Percentiles rank a stretch among this genome's conserved stretches.
Evolutionary conservation across 2,797 vertebrate genomes (phyloP).

Genomic region (Lithobates sylvaticus): DNA sequence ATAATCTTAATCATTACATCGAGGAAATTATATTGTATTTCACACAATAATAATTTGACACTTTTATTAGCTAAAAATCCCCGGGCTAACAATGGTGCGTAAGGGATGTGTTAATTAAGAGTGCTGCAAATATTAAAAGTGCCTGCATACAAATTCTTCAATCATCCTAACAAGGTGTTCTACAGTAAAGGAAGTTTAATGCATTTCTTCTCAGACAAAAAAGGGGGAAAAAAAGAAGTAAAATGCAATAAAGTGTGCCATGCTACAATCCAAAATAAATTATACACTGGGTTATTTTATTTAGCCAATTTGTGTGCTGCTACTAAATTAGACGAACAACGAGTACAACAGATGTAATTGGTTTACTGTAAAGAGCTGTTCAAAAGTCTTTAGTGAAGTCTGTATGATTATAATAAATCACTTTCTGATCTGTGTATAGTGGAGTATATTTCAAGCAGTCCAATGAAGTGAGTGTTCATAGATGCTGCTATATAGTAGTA

Average conservation of each 20-base stretch:
- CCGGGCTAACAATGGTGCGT: conserved; percentile 69
- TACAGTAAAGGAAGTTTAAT: conserved; percentile 54
- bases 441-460: background rate
- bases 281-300: conserved; percentile 55
- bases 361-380: conserved; percentile 51
- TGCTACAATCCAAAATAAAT: conserved; percentile 54
- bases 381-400: conserved; percentile 34
- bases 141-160: conserved; percentile 70
- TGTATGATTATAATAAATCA: conserved; percentile 39
- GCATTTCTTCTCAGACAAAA: conserved; percentile 50
- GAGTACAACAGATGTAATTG: conserved; percentile 51
- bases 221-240: conserved; percentile 15
- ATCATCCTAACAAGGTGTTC: conserved; percentile 66
- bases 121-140: conserved; percentile 72
- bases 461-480: background rate
- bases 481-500: background rate
- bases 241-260: conserved; percentile 51
- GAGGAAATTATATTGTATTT: conserved; percentile 75
- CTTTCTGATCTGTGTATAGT: conserved; percentile 6
- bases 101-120: conserved; percentile 74
- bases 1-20: conserved; percentile 71
- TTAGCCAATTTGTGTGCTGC: conserved; percentile 48
- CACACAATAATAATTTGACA: conserved; percentile 71
- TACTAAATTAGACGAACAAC: conserved; percentile 57
- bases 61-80: conserved; percentile 79